phyloP scores from a whole-genome alignment of 2,888 invertebrate species.

The Aphrophora alni region DNA sequence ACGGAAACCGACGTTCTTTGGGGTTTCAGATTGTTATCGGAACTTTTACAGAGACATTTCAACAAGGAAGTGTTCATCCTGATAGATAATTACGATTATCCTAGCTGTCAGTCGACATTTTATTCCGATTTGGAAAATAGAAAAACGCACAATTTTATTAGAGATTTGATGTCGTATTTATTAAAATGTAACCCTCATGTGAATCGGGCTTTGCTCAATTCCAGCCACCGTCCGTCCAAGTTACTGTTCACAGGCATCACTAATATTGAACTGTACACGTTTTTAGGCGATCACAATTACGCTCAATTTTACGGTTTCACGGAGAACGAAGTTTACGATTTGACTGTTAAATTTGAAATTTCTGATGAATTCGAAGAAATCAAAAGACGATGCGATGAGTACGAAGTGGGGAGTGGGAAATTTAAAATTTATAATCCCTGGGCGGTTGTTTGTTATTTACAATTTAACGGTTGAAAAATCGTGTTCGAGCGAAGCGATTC shows the following conservation, averaged over 20 bases:
- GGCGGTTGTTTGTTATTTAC: background rate
- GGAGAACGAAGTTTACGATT: background rate
- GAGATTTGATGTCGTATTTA: background rate
- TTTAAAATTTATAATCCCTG: background rate
- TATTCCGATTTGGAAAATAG: background rate
- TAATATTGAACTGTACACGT: background rate
- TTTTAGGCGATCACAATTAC: background rate
- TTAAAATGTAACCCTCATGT: background rate
- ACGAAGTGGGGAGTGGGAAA: background rate
- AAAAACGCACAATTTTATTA: background rate
- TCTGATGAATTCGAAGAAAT: background rate
- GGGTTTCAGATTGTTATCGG: background rate
- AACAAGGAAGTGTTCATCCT: background rate
- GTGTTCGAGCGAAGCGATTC: no score
- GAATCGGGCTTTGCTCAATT: background rate
- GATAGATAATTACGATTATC: background rate
- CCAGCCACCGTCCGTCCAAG: background rate
- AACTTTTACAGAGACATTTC: background rate
- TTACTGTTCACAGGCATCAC: background rate
- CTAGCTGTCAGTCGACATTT: background rate
- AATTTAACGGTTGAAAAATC: background rate
- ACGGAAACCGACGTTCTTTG: background rate
- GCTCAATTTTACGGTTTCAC: background rate
- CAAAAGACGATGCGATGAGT: background rate
- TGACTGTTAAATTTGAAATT: background rate